Percentiles rank a stretch among this genome's conserved stretches.
phyloP scores from a whole-genome alignment of 2,113 vertebrate genomes.

The Bubo scandiacus region DNA sequence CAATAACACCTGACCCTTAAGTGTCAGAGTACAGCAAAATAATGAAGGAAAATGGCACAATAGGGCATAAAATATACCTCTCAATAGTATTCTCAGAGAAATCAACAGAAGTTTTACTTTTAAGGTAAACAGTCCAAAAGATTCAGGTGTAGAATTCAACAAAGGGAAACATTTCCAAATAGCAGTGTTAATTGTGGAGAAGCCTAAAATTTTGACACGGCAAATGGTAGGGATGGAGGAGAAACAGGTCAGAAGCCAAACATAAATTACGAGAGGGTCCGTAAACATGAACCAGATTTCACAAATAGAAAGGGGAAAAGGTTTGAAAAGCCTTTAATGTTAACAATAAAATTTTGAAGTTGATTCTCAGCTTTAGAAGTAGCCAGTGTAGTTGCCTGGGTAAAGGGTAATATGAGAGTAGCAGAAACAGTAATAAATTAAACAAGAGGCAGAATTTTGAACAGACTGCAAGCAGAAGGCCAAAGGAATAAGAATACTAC shows the following conservation, averaged over 20 bases:
- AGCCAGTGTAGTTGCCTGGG: background rate
- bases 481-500: background rate
- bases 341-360: slow-evolving; percentile 60
- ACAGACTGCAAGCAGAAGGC: slow-evolving; percentile 30
- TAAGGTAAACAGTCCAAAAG: background rate
- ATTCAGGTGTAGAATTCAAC: background rate
- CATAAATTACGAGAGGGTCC: slow-evolving; percentile 44
- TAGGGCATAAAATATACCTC: background rate
- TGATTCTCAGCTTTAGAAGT: slow-evolving; percentile 42
- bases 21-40: background rate
- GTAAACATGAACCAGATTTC: slow-evolving; percentile 60
- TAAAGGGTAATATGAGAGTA: slow-evolving; percentile 40
- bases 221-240: slow-evolving; percentile 14
- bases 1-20: background rate
- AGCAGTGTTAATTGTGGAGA: background rate
- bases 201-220: slow-evolving; percentile 33
- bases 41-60: background rate
- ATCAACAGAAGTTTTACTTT: background rate
- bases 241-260: slow-evolving; percentile 53
- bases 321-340: slow-evolving; percentile 58
- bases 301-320: slow-evolving; percentile 52
- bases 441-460: slow-evolving; percentile 18
- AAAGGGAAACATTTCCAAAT: background rate
- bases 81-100: background rate
- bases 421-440: slow-evolving; percentile 35